A percentile compares a stretch with the other conserved stretches of the same genome.
Conservation (phyloP, 1,140 invertebrate genomes). For the Heterodera schachtii region DNA sequence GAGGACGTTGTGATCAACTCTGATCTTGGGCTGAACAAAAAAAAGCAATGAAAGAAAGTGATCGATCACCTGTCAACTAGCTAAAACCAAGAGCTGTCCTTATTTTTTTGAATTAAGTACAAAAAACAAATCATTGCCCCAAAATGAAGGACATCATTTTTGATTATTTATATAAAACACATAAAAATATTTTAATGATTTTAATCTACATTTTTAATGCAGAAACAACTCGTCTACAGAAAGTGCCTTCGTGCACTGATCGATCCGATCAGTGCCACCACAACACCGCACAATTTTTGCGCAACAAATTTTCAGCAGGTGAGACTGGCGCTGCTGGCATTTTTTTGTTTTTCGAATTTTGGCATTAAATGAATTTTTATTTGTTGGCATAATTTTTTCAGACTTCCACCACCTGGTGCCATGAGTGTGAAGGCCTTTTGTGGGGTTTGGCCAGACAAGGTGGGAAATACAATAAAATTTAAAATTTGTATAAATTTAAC, state of each 20-base stretch:
- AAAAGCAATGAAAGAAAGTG: too few relatives aligned
- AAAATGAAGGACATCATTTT: too few relatives aligned
- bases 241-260: constrained; percentile 94
- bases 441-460: constrained; percentile 98
- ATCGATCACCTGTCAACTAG: too few relatives aligned
- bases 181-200: too few relatives aligned
- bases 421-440: constrained; percentile 96
- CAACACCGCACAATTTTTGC: constrained; percentile 93
- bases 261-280: constrained; percentile 95
- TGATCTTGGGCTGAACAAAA: too few relatives aligned
- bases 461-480: constrained; percentile 64
- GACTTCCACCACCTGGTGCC: constrained; percentile 88
- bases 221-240: constrained; percentile 99
- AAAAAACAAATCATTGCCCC: too few relatives aligned
- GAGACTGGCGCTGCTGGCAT: too few relatives aligned
- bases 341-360: too few relatives aligned
- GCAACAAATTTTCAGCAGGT: constrained; percentile 84
- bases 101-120: too few relatives aligned
- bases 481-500: too few relatives aligned
- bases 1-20: too few relatives aligned
- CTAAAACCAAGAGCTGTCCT: too few relatives aligned
- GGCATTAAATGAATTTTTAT: background rate
- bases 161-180: background rate
- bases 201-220: constrained; percentile 48
- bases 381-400: constrained; percentile 63